phyloP scores from a whole-genome alignment of 2,888 invertebrate species.

The Tetheella fluctuosa region DNA sequence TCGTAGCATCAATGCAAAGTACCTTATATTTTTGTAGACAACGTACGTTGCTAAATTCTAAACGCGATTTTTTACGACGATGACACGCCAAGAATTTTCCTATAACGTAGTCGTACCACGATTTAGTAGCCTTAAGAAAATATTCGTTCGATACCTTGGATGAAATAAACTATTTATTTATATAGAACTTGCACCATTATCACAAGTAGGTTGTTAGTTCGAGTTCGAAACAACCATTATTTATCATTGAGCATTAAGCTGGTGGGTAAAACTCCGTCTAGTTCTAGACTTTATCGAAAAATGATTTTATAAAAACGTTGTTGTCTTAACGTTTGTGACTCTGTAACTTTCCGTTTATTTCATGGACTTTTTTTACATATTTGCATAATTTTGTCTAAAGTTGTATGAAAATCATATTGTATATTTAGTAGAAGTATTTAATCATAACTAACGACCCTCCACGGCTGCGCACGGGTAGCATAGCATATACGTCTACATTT shows the following conservation, averaged over 20 bases:
- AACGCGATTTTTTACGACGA: neutral
- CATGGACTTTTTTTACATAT: no score
- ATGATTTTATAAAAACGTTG: neutral
- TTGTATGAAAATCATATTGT: no score
- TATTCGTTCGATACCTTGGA: neutral
- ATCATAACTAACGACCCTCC: no score
- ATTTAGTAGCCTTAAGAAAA: neutral
- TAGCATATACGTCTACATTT: no score
- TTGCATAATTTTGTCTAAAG: no score
- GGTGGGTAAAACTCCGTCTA: slow-evolving; percentile 17
- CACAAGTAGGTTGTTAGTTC: neutral
- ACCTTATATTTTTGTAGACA: neutral
- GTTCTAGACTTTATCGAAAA: neutral
- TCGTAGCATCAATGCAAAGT: neutral
- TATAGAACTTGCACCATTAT: neutral
- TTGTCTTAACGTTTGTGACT: no score
- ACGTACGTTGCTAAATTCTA: slow-evolving; percentile 6
- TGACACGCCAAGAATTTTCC: neutral
- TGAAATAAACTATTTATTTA: neutral
- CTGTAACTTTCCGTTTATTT: no score
- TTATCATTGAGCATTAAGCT: slow-evolving; percentile 30
- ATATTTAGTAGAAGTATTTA: no score
- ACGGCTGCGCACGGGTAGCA: no score
- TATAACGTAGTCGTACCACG: neutral
- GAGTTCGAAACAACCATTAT: slow-evolving; percentile 28